These are phyloP conservation scores for Acleris holmiana DNA, from an alignment of 2,888 invertebrate genomes.

Conservation along the genomic window DNA sequence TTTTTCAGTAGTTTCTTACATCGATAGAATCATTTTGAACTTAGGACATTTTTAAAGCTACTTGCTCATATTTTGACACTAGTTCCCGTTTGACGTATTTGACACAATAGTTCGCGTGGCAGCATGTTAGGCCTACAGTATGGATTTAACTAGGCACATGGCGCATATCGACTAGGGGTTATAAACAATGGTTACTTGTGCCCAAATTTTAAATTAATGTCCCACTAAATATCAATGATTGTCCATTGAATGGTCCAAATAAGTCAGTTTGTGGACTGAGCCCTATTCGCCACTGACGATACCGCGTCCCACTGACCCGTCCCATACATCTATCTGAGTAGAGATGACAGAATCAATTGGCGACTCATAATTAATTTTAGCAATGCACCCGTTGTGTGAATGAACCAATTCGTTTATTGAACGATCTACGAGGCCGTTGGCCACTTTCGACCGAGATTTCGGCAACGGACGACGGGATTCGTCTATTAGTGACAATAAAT, in stretches of 20 bases:
- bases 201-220: slow-evolving; percentile 15
- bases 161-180: neutral
- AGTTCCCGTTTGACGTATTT: no score
- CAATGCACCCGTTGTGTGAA: slow-evolving; percentile 53
- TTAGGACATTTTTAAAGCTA: no score
- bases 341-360: slow-evolving; percentile 73
- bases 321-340: slow-evolving; percentile 64
- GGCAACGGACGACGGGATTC: slow-evolving; percentile 35
- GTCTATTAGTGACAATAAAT: slow-evolving; percentile 17
- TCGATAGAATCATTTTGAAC: no score
- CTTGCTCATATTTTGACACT: no score
- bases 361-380: slow-evolving; percentile 70
- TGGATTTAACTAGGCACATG: no score
- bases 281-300: slow-evolving; percentile 27
- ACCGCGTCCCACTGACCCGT: slow-evolving; percentile 62
- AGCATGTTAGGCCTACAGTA: no score
- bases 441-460: slow-evolving; percentile 53
- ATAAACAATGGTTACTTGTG: neutral
- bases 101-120: no score
- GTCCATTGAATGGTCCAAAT: slow-evolving; percentile 22
- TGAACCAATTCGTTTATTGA: slow-evolving; percentile 55
- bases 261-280: slow-evolving; percentile 26
- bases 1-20: no score
- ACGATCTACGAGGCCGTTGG: slow-evolving; percentile 49
- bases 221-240: slow-evolving; percentile 31